phyloP scores from a whole-genome alignment of 92 coral and sea anemone species.

The Phymanthus crucifer region DNA sequence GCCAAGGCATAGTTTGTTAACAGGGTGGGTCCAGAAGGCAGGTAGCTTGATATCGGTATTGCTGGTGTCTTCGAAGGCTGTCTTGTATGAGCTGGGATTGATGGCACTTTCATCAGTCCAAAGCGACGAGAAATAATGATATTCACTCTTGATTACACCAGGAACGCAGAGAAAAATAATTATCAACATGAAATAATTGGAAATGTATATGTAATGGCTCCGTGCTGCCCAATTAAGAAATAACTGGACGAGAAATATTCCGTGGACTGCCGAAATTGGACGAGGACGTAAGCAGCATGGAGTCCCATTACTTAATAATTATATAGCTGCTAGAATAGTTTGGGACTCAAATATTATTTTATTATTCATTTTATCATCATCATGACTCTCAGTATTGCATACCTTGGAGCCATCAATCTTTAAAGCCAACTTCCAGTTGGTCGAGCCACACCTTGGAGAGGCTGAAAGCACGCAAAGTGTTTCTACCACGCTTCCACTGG shows the following conservation, averaged over 20 bases:
- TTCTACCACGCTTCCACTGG: background rate
- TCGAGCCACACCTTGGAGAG: background rate
- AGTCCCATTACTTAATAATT: no score
- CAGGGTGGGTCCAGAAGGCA: constrained; percentile 1
- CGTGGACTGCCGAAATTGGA: no score
- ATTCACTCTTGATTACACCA: background rate
- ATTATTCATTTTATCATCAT: no score
- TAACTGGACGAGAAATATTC: no score
- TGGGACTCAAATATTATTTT: no score
- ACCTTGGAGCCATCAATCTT: background rate
- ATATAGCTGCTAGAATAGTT: no score
- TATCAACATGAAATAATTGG: background rate
- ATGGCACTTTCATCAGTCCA: background rate
- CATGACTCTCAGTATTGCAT: no score
- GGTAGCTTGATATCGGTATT: background rate
- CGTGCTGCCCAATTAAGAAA: no score
- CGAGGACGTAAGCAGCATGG: no score
- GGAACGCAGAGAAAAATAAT: background rate
- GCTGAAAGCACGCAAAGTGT: background rate
- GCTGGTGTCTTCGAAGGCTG: background rate
- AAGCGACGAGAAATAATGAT: background rate
- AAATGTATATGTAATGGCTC: no score
- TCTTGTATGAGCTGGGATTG: background rate
- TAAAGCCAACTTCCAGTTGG: background rate
- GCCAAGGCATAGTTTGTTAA: background rate